A percentile compares a stretch with the other conserved stretches of the same genome.
Evolutionary conservation across 2,888 invertebrate genomes (phyloP).

Genomic region (Bellardia bayeri): DNA sequence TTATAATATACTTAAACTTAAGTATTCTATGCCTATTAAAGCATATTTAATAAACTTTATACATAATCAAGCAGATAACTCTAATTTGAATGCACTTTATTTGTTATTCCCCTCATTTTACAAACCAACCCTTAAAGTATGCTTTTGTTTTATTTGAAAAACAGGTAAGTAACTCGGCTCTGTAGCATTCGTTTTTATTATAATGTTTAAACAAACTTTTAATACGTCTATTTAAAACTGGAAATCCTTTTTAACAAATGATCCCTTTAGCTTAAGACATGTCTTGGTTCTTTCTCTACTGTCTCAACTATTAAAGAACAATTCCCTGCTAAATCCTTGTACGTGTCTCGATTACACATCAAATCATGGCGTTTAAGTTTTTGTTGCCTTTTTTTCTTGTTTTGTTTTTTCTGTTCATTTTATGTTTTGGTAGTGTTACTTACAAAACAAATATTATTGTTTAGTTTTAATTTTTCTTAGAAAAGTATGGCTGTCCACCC

Average conservation of each 20-base stretch:
- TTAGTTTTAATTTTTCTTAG: slow-evolving; percentile 62
- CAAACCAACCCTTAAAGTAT: neutral
- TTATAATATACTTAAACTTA: neutral
- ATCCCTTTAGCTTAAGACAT: slow-evolving; percentile 15
- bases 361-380: slow-evolving; percentile 46
- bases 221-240: slow-evolving; percentile 6
- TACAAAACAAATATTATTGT: slow-evolving; percentile 60
- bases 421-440: slow-evolving; percentile 14
- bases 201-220: slow-evolving; percentile 36
- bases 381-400: neutral
- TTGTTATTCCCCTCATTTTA: neutral
- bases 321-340: slow-evolving; percentile 62
- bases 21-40: neutral
- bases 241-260: slow-evolving; percentile 36
- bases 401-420: neutral
- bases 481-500: neutral
- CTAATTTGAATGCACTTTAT: neutral
- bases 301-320: slow-evolving; percentile 58
- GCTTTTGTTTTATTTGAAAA: neutral
- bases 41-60: neutral
- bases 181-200: neutral
- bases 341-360: slow-evolving; percentile 68
- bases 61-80: neutral
- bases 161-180: neutral
- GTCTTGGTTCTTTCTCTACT: neutral